These are phyloP conservation scores for Drosophila yooni DNA, from an alignment of 2,888 invertebrate species.

Conservation along the genomic window DNA sequence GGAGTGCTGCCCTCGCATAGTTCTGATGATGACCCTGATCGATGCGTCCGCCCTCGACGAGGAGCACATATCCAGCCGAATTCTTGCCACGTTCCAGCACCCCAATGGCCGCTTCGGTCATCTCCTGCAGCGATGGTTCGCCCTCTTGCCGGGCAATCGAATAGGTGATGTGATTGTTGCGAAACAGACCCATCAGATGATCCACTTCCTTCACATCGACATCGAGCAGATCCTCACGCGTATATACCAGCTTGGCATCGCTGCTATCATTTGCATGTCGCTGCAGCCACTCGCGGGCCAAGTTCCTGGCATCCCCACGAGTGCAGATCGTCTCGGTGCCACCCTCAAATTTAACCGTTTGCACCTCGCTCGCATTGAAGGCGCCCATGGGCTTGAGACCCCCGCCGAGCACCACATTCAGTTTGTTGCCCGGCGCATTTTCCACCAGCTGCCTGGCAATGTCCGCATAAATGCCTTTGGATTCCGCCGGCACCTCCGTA, in stretches of 20 bases:
- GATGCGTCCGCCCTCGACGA: constrained; percentile 88
- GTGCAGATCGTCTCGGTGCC: constrained; percentile 83
- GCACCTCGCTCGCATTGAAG: constrained; percentile 60
- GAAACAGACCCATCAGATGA: constrained; percentile 86
- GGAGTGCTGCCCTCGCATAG: constrained; percentile 87
- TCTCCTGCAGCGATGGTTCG: constrained; percentile 87
- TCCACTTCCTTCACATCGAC: constrained; percentile 85
- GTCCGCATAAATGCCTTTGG: constrained; percentile 85
- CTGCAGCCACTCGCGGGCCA: constrained; percentile 86
- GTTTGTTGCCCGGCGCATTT: constrained; percentile 87
- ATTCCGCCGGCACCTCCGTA: constrained; percentile 80
- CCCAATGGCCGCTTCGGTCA: constrained; percentile 87
- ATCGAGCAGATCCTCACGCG: constrained; percentile 83
- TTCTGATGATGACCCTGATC: constrained; percentile 89
- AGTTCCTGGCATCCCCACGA: constrained; percentile 86
- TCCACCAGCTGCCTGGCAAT: constrained; percentile 88
- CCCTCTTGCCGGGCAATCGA: constrained; percentile 85
- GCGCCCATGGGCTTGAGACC: constrained; percentile 86
- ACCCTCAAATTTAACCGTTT: constrained; percentile 73
- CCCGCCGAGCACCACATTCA: constrained; percentile 88
- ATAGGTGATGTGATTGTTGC: constrained; percentile 87
- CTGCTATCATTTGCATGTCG: constrained; percentile 72
- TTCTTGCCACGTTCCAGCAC: constrained; percentile 81
- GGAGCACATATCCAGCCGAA: constrained; percentile 86
- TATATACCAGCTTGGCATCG: constrained; percentile 82